Conservation (phyloP, 92 coral and sea anemone genomes). For the Umimayanthus chanpuru region DNA sequence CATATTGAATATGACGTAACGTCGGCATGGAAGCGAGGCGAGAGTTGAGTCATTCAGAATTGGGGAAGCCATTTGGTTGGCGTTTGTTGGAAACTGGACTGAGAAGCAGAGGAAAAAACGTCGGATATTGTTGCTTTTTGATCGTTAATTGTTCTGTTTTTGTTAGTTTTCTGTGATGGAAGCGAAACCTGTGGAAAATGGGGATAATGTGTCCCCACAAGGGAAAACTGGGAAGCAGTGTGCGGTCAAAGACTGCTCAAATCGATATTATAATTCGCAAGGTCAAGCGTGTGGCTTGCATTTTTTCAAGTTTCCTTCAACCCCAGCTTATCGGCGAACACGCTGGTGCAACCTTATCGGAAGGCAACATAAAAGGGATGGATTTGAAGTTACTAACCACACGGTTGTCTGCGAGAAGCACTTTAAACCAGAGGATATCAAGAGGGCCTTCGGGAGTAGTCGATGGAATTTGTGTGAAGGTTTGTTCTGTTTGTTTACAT, state of each 20-base stretch:
- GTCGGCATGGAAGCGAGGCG: too few relatives aligned
- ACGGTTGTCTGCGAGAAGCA: conserved; percentile 9
- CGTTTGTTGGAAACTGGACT: too few relatives aligned
- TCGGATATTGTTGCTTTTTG: too few relatives aligned
- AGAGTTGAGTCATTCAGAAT: too few relatives aligned
- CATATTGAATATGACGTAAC: too few relatives aligned
- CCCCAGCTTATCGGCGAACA: conserved; percentile 3
- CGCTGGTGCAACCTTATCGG: conserved; percentile 30
- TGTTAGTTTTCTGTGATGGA: too few relatives aligned
- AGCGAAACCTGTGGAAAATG: too few relatives aligned
- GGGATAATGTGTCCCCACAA: too few relatives aligned
- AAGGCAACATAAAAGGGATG: conserved; percentile 12
- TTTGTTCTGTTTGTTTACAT: background rate
- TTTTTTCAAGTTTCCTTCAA: conserved; percentile 1
- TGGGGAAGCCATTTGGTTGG: too few relatives aligned
- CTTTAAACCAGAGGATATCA: conserved; percentile 6
- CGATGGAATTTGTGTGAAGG: conserved; percentile 21
- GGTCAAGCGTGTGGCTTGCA: conserved; percentile 6
- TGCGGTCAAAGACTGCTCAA: background rate
- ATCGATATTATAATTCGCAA: background rate
- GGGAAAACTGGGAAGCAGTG: background rate
- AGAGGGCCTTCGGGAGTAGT: background rate
- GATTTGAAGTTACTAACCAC: background rate
- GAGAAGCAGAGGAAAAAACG: too few relatives aligned
- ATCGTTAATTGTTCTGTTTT: too few relatives aligned